phyloP scores from a whole-genome alignment of 2,797 vertebrate species.

The Betta splendens region DNA sequence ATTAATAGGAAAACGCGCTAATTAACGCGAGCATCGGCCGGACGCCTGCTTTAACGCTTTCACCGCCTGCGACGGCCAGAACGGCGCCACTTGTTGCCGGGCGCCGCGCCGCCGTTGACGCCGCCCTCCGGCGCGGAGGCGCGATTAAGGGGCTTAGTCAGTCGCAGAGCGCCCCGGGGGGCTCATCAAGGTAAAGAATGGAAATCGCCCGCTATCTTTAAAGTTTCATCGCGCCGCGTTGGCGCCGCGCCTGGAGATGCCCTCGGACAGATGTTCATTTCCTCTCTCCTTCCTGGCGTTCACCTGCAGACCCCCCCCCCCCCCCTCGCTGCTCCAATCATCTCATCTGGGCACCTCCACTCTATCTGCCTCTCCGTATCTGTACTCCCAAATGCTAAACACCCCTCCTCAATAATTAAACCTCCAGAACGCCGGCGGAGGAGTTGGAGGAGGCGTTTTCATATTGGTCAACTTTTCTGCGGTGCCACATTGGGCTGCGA shows the following conservation, averaged over 20 bases:
- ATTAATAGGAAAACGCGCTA: conserved; percentile 8
- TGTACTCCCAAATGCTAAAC: conserved; percentile 36
- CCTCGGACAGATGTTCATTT: conserved; percentile 69
- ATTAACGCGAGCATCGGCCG: conserved; percentile 13
- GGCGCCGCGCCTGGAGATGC: conserved; percentile 60
- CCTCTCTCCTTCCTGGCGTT: conserved; percentile 32
- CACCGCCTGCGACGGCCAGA: conserved; percentile 18
- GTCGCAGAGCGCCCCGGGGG: conserved; percentile 62
- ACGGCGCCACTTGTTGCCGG: conserved; percentile 62
- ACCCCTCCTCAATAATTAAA: conserved; percentile 34
- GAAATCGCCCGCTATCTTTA: conserved; percentile 75
- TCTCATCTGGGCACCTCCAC: conserved; percentile 40
- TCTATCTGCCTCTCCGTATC: conserved; percentile 50
- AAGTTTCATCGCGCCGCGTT: conserved; percentile 65
- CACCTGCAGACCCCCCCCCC: conserved; percentile 47
- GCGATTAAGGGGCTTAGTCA: conserved; percentile 51
- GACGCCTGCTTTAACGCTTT: conserved; percentile 5
- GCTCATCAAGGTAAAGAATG: conserved; percentile 69
- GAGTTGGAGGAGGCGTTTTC: background rate
- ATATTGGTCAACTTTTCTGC: conserved; percentile 6
- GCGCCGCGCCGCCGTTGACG: conserved; percentile 39
- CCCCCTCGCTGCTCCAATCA: conserved; percentile 31
- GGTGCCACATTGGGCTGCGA: no score
- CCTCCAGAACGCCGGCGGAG: no score
- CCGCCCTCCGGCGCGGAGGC: conserved; percentile 16